Conservation (phyloP, 2,113 vertebrate species). For the Muntiacus reevesi region DNA sequence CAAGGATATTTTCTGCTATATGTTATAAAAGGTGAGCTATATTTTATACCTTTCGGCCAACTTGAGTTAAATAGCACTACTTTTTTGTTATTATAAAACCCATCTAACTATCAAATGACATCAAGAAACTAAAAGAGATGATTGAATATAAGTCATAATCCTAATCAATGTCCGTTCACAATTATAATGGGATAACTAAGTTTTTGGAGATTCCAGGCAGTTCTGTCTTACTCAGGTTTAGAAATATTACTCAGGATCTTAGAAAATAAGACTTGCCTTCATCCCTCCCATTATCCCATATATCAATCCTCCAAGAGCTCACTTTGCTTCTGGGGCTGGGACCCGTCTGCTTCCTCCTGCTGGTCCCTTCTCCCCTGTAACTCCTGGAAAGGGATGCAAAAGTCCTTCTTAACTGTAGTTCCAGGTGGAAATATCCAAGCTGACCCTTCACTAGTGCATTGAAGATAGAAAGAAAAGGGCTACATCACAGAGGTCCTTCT, state of each 20-base stretch:
- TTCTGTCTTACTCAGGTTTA: too few relatives aligned
- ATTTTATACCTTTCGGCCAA: neutral
- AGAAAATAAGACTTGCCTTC: neutral
- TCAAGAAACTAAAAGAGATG: neutral
- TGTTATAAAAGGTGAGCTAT: neutral
- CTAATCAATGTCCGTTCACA: neutral
- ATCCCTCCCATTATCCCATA: too few relatives aligned
- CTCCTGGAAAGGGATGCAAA: neutral
- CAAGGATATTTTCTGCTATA: neutral
- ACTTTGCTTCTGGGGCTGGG: neutral
- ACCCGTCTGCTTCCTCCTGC: neutral
- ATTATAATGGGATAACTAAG: neutral
- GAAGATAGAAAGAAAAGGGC: neutral
- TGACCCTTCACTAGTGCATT: neutral
- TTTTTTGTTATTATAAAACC: neutral
- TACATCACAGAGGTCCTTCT: neutral
- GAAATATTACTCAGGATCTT: neutral
- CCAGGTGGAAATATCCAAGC: neutral
- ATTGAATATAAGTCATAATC: neutral
- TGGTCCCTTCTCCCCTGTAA: neutral
- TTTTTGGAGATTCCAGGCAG: neutral
- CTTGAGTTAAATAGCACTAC: neutral
- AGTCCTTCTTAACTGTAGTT: neutral
- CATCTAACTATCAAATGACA: neutral
- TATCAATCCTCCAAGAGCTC: neutral